Evolutionary conservation across 2,113 vertebrate species (phyloP), one percentile per base, ranked within the genome.

Genomic region (Ciconia boyciana): DNA sequence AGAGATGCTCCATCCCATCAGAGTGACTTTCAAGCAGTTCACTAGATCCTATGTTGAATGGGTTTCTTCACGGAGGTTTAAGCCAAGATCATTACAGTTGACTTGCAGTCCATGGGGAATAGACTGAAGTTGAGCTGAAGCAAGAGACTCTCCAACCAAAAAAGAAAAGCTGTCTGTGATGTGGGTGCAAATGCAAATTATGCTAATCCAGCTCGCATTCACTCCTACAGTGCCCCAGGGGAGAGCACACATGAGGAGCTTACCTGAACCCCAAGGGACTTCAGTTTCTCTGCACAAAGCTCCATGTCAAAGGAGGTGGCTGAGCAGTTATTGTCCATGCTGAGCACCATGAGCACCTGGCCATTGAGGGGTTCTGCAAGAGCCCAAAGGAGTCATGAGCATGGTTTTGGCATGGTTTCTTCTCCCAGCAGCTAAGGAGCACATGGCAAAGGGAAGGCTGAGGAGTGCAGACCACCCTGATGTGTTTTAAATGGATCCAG

Each of bases 201-300:
- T 10, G 34, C 43, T 60, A 41, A 64, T 22, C 22, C 32, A 48
- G 57, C 16, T 20, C 29, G n/a, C 25, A 13, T 13, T 11, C 13
- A 28, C 62, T 48, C 11, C 22, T 10, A 20, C 14, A 48, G 57
- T 19, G 16, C 10, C 48, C 32, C 43, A 4, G 41, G 36, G 29
- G 52, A 58, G 5, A 54, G 16, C 9, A 52, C 0, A 1, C 3
- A 1, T 3, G 18, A 81, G 34, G 26, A 86, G 41, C 97, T 97
- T 90, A 98, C 98, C 98, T 98, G 97, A 78, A 98, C 75, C 20
- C 98, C 98, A 34, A 98, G 94, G 51, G 97, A 87, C 83, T 97
- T 94, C 60, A 98, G 89, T 16, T 97, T 97, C 77, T 98, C 76
- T 8, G 93, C 96, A 19, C 97, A 98, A 0, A 94, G 92, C 32